Evolutionary conservation across 2,888 invertebrate genomes (phyloP).

Genomic region (Sphaerophoria rueppellii): DNA sequence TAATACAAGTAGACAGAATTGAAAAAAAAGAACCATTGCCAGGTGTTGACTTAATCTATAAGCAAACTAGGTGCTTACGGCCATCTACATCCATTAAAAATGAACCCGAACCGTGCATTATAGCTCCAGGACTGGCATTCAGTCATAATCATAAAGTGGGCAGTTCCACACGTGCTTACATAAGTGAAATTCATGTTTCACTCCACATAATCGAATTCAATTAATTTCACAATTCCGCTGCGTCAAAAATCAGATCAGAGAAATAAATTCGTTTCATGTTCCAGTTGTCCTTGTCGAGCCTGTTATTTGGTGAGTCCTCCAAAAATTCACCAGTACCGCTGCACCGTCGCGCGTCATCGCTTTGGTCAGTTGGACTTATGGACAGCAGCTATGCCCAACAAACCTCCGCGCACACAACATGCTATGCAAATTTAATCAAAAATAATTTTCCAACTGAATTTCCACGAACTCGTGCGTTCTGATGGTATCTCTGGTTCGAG

Average conservation of each 20-base stretch:
- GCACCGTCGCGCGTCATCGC: not conserved
- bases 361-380: not conserved
- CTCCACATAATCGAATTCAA: conserved; percentile 66
- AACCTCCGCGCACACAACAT: not conserved
- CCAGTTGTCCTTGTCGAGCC: not conserved
- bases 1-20: not conserved
- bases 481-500: not conserved
- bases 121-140: not conserved
- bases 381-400: not conserved
- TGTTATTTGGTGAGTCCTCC: too few relatives aligned
- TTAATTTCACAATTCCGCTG: conserved; percentile 65
- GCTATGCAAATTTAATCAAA: conserved; percentile 72
- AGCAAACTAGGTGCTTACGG: conserved; percentile 3
- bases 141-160: not conserved
- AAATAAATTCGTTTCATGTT: conserved; percentile 7
- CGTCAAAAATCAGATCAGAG: conserved; percentile 58
- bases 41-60: not conserved
- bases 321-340: too few relatives aligned
- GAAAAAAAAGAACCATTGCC: not conserved
- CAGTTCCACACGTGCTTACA: conserved; percentile 26
- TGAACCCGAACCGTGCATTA: not conserved
- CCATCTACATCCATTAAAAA: conserved; percentile 1
- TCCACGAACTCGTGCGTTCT: conserved; percentile 54
- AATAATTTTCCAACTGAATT: conserved; percentile 71
- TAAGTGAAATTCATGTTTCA: conserved; percentile 47